phyloP scores from a whole-genome alignment of 2,113 vertebrate species.

The Eudyptes chrysolophus region DNA sequence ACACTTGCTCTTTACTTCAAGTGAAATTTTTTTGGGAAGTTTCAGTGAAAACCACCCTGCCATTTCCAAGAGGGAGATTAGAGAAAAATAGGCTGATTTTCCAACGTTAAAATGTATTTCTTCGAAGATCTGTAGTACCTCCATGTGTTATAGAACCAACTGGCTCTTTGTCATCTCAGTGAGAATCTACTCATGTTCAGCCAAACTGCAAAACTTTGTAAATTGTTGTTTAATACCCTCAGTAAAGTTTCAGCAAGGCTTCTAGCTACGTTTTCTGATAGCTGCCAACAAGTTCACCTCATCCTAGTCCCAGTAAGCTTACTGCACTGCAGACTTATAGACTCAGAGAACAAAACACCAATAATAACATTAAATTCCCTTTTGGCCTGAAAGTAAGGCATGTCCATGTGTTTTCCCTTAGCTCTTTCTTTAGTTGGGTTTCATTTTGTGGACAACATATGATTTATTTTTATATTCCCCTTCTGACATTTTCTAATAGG shows the following conservation, averaged over 20 bases:
- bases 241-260: neutral
- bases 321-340: neutral
- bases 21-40: neutral
- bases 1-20: neutral
- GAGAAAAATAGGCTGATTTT: neutral
- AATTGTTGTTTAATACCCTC: neutral
- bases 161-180: neutral
- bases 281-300: neutral
- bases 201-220: neutral
- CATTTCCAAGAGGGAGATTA: neutral
- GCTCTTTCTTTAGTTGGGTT: neutral
- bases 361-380: neutral
- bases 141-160: neutral
- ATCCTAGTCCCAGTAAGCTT: neutral
- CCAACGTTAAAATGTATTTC: neutral
- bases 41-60: neutral
- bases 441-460: neutral
- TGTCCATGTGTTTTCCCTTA: neutral
- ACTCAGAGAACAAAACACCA: neutral
- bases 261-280: neutral
- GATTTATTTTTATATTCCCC: neutral
- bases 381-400: neutral
- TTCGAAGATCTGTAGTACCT: neutral
- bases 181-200: neutral
- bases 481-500: neutral